phyloP scores from a whole-genome alignment of 2,888 invertebrate species.

The Clunio marinus region DNA sequence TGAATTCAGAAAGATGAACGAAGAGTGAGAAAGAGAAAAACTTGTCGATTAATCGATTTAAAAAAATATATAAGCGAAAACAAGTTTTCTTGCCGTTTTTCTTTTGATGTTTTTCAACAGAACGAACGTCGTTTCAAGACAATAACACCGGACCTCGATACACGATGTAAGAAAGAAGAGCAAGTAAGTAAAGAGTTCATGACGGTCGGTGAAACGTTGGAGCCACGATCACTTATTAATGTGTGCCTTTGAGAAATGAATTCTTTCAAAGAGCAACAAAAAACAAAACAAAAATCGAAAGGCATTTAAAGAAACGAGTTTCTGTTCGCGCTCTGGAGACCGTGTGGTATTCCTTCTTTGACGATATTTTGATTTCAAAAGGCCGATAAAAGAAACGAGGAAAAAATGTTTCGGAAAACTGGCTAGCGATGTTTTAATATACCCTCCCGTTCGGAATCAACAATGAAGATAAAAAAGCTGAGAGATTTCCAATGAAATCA shows the following conservation, averaged over 20 bases:
- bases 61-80: constrained; percentile 20
- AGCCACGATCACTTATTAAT: constrained; percentile 36
- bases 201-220: not conserved
- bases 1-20: not conserved
- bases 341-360: constrained; percentile 24
- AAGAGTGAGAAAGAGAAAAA: no score
- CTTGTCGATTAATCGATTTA: constrained; percentile 22
- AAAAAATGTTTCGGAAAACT: constrained; percentile 23
- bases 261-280: not conserved
- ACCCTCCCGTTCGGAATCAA: not conserved
- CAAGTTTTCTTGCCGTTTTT: constrained; percentile 36
- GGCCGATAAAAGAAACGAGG: not conserved
- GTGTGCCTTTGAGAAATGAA: constrained; percentile 35
- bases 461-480: not conserved
- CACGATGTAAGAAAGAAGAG: not conserved
- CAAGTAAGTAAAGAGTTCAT: not conserved
- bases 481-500: constrained; percentile 21
- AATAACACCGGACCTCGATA: constrained; percentile 19
- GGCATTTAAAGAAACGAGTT: constrained; percentile 33
- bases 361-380: constrained; percentile 26
- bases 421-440: constrained; percentile 18
- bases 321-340: not conserved
- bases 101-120: constrained; percentile 35
- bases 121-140: constrained; percentile 31
- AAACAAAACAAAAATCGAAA: not conserved